A percentile compares a stretch with the other conserved stretches of the same genome.
Conservation (phyloP, 2,888 invertebrate species). For the Caenorhabditis afra region DNA sequence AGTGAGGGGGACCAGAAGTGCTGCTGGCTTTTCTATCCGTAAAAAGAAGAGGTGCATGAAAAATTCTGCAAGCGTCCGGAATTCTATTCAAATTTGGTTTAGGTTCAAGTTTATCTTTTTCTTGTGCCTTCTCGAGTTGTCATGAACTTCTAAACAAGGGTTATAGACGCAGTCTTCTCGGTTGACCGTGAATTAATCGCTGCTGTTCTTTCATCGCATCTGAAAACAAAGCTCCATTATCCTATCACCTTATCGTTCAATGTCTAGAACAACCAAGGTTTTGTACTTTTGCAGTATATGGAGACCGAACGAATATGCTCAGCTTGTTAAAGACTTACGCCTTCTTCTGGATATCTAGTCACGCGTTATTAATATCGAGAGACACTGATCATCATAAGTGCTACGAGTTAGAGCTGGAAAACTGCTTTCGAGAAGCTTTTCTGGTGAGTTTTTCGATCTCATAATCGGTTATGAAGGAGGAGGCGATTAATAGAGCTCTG, state of each 20-base stretch:
- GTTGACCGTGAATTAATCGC: too few species aligned
- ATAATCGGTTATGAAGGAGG: too few species aligned
- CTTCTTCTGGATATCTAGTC: too few species aligned
- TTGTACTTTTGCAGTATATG: constrained; percentile 51
- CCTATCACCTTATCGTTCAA: too few species aligned
- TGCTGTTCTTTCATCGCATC: neutral
- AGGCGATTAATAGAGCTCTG: too few species aligned
- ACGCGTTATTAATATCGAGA: constrained; percentile 35
- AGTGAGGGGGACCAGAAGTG: constrained; percentile 10
- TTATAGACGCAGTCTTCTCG: too few species aligned
- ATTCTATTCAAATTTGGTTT: constrained; percentile 51
- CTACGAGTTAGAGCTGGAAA: constrained; percentile 70
- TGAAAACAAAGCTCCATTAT: too few species aligned
- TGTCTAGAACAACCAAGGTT: too few species aligned
- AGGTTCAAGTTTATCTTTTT: constrained; percentile 48
- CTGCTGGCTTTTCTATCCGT: constrained; percentile 16
- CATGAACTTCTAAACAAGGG: neutral
- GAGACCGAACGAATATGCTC: constrained; percentile 51
- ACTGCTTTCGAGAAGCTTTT: constrained; percentile 71
- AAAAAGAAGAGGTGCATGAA: constrained; percentile 41
- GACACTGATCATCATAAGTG: constrained; percentile 50
- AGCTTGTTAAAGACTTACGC: constrained; percentile 32
- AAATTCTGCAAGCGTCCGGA: constrained; percentile 48
- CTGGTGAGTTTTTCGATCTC: constrained; percentile 69
- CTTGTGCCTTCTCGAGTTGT: neutral